phyloP scores from a whole-genome alignment of 1,140 invertebrate genomes.

The Leptestheria dahalacensis region DNA sequence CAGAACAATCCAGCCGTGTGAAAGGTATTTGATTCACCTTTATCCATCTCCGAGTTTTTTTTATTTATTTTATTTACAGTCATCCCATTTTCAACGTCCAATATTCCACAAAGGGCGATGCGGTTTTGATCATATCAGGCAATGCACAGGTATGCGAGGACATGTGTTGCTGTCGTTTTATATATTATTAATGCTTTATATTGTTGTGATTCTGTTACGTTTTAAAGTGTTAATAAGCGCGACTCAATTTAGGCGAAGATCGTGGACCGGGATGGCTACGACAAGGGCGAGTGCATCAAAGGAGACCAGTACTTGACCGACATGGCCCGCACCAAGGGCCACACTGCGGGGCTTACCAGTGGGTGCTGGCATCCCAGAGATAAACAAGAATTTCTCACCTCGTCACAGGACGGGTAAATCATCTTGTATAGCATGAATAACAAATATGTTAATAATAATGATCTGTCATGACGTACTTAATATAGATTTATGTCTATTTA shows the following conservation, averaged over 20 bases:
- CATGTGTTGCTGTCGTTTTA: too few species aligned
- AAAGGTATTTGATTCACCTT: slow-evolving; percentile 40
- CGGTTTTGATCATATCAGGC: slow-evolving; percentile 84
- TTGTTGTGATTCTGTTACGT: background rate
- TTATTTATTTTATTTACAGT: slow-evolving; percentile 27
- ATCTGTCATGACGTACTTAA: too few species aligned
- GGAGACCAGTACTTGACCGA: slow-evolving; percentile 94
- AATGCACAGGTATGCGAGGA: slow-evolving; percentile 39
- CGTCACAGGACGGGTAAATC: slow-evolving; percentile 75
- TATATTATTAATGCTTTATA: background rate
- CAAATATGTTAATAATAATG: background rate
- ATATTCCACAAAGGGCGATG: slow-evolving; percentile 86
- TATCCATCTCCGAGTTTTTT: slow-evolving; percentile 4
- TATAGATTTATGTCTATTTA: slow-evolving; percentile 3
- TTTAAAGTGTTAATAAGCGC: background rate
- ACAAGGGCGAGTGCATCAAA: slow-evolving; percentile 87
- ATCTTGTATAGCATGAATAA: background rate
- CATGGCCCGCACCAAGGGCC: slow-evolving; percentile 88
- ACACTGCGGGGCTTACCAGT: slow-evolving; percentile 75
- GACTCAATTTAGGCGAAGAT: slow-evolving; percentile 55
- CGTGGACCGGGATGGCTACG: slow-evolving; percentile 88
- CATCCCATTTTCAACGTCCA: slow-evolving; percentile 81
- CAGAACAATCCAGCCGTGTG: slow-evolving; percentile 79
- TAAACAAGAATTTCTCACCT: slow-evolving; percentile 87
- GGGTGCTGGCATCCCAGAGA: slow-evolving; percentile 88